Evolutionary conservation across 2,888 invertebrate genomes (phyloP).

Genomic region (Pachymerium ferrugineum): DNA sequence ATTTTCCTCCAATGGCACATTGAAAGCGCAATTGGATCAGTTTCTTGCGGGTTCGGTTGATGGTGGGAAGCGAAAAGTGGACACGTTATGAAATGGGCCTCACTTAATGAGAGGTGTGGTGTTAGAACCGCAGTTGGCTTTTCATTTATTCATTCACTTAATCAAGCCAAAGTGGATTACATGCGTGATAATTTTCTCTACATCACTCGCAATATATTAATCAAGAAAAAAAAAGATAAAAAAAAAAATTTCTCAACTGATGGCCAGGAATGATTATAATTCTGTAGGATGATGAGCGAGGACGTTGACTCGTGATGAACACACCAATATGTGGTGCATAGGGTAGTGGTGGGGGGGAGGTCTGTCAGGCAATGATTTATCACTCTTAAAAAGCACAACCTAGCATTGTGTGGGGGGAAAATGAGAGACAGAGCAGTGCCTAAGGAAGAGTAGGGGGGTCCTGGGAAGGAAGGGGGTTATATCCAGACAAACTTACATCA

Average conservation of each 20-base stretch:
- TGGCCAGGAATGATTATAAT: slow-evolving; percentile 8
- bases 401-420: slow-evolving; percentile 28
- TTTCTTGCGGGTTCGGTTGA: background rate
- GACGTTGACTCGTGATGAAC: slow-evolving; percentile 13
- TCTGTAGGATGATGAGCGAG: background rate
- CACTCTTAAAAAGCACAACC: slow-evolving; percentile 28
- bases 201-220: slow-evolving; percentile 20
- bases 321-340: background rate
- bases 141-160: slow-evolving; percentile 11
- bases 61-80: background rate
- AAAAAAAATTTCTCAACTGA: background rate
- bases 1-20: background rate
- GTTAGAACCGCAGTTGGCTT: background rate
- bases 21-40: background rate
- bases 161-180: slow-evolving; percentile 16
- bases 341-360: background rate
- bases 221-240: slow-evolving; percentile 21
- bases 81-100: slow-evolving; percentile 5
- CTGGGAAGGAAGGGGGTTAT: slow-evolving; percentile 25
- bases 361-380: slow-evolving; percentile 25
- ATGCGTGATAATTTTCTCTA: slow-evolving; percentile 10
- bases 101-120: slow-evolving; percentile 2
- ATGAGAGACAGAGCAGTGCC: slow-evolving; percentile 10
- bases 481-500: slow-evolving; percentile 23
- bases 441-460: slow-evolving; percentile 10